Evolutionary conservation across 2,888 invertebrate species (phyloP), one percentile per base, ranked within the genome.

Genomic region (Masnerella sp.): DNA sequence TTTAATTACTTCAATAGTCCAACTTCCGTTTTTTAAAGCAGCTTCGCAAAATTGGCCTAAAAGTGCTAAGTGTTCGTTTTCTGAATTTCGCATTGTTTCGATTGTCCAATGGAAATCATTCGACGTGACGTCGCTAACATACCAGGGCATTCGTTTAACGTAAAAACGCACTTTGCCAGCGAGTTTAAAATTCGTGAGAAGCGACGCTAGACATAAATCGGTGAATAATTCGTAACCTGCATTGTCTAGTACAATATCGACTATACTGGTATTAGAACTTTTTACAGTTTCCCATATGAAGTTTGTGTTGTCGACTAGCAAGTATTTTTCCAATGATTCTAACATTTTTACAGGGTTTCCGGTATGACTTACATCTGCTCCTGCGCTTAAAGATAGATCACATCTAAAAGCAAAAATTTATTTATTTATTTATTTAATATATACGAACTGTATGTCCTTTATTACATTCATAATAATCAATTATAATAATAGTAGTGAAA

Each of bases 111-210:
- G 79, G 64, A 97, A 93, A 88, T 99, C 99, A 1, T 85, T 80
- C 0, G 82, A 83, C 12, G 93, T 95, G 0, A 93, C 95, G 85
- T 99, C 99, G 0, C 98, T 98, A 5, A 99, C 92, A 86, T 95
- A 99, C 99, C 99, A 99, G 0, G 98, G 98, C 75, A 96, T 93
- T 2, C 90, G 89, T 89, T 99, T 98, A 0, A 94, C 93, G 87
- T 97, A 93, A 79, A 98, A 93, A 74, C 93, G 89, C 18, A 98
- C 89, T 88, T 91, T 89, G n/a, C 88, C 85, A n/a, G 91, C 92
- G 15, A 90, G 88, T 77, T 87, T 90, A 76, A 89, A 89, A 76
- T 85, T 87, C 64, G 95, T 87, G 0, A 99, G 85, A 83, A 93
- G 96, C 78, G 95, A 94, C 1, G 95, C 96, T 1, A 99, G 83